Percentiles rank a stretch among this genome's conserved stretches.
Evolutionary conservation across 92 coral and sea anemone species (phyloP).

Genomic region (Virgularia gustaviana): DNA sequence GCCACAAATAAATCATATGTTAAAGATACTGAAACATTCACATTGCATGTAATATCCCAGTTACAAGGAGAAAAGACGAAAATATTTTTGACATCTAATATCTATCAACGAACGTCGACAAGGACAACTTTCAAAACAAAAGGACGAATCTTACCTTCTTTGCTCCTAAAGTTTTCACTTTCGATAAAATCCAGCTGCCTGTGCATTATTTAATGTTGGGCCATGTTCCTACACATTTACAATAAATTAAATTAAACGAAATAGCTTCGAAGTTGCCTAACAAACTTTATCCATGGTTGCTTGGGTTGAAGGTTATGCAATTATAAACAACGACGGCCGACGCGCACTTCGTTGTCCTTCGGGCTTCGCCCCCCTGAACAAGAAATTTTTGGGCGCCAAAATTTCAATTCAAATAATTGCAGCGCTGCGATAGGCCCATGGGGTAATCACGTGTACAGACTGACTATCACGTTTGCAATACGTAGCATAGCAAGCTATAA

Average conservation of each 20-base stretch:
- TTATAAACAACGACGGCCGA: background rate
- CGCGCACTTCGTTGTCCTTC: too few relatives aligned
- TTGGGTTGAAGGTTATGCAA: constrained; percentile 1
- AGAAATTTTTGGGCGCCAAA: constrained; percentile 74
- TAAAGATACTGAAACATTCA: too few relatives aligned
- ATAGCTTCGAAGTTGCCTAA: background rate
- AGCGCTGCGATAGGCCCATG: constrained; percentile 17
- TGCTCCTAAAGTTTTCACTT: constrained; percentile 32
- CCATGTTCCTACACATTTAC: constrained; percentile 27
- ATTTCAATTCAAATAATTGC: constrained; percentile 1
- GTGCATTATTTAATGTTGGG: constrained; percentile 29
- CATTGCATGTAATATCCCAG: background rate
- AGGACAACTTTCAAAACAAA: background rate
- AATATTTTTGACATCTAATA: background rate
- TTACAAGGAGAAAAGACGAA: background rate
- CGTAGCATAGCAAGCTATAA: too few relatives aligned
- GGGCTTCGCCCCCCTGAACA: constrained; percentile 4
- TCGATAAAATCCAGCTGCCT: constrained; percentile 23
- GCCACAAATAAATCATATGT: background rate
- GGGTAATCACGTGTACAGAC: background rate
- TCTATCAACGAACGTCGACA: constrained; percentile 24
- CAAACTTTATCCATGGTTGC: constrained; percentile 9
- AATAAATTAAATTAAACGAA: background rate
- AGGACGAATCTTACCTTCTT: constrained; percentile 18
- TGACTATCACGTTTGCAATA: too few relatives aligned